Evolutionary conservation across 2,113 vertebrate genomes (phyloP), one percentile per base, ranked within the genome.

Genomic region (Empidonax traillii): DNA sequence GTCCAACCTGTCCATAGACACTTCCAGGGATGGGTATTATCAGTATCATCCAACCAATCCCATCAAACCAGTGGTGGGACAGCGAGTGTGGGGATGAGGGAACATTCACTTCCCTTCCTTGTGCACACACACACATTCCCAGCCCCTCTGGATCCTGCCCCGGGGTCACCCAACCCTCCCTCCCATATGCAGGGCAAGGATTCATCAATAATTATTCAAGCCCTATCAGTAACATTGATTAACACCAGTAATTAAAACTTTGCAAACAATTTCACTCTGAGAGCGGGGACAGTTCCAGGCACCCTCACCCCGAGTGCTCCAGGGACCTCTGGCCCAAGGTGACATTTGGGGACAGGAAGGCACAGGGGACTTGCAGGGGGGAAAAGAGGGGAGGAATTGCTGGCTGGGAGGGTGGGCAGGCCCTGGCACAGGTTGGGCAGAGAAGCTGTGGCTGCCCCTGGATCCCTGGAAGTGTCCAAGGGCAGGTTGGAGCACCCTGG

Each of bases 231-330:
- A 17, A 15, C 1, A 19, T 16, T 1, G 55, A 78, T 82, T 52
- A 68, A 30, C 3, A 1, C 5, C 2, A 33, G 31, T 18, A 82
- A 79, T 71, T 53, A 51, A 65, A 61, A 71, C 53, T 68, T 56
- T 31, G 25, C 1, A 0, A 65, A 33, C 31, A 2, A 61, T 49
- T 84, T 51, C 5, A 55, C 14, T 5, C 12, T 31, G 37, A 7
- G n/a, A 75, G 59, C 0, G 2, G 39, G 39, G 25, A 3, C 17
- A 13, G 61, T 35, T 3, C 33, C 33, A 21, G 72, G n/a, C 14
- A 10, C 43, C 66, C 43, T 10, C 4, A 4, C 39, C 30, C 12
- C 0, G 18, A 27, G 30, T 0, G 12, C 37, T 11, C 18, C 0
- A 1, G 62, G 22, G 51, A 16, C 9, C 51, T 22, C 14, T 5